Percentiles rank a stretch among this genome's conserved stretches.
Evolutionary conservation across 1,140 invertebrate genomes (phyloP).

Genomic region (Diorhabda sublineata): DNA sequence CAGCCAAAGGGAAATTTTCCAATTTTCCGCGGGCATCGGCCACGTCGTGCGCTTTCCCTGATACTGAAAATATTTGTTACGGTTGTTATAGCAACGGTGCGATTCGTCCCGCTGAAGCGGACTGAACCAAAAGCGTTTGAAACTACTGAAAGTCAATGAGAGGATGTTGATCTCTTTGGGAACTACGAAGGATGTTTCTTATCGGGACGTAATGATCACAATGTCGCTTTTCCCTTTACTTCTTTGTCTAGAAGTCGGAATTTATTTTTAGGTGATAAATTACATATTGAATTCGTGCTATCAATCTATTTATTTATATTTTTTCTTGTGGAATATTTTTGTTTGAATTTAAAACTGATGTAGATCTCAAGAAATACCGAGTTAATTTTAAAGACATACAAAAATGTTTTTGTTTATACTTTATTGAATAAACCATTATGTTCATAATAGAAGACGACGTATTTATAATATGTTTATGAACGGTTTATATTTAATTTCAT

Average conservation of each 20-base stretch:
- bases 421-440: no score
- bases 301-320: no score
- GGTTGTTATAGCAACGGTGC: not conserved
- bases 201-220: not conserved
- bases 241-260: not conserved
- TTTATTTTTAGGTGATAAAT: no score
- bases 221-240: not conserved
- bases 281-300: no score
- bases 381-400: no score
- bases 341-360: no score
- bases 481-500: no score
- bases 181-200: not conserved
- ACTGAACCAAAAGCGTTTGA: not conserved
- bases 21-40: conserved; percentile 1
- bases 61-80: not conserved
- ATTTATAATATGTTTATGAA: no score
- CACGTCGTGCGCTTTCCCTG: not conserved
- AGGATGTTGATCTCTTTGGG: conserved; percentile 1
- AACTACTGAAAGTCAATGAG: not conserved
- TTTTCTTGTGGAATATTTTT: no score
- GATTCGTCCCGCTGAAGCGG: not conserved
- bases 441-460: no score
- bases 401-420: no score
- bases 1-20: not conserved
- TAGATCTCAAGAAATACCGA: no score